Evolutionary conservation across 2,797 vertebrate genomes (phyloP), one percentile per base, ranked within the genome.

Genomic region (Discoglossus pictus): DNA sequence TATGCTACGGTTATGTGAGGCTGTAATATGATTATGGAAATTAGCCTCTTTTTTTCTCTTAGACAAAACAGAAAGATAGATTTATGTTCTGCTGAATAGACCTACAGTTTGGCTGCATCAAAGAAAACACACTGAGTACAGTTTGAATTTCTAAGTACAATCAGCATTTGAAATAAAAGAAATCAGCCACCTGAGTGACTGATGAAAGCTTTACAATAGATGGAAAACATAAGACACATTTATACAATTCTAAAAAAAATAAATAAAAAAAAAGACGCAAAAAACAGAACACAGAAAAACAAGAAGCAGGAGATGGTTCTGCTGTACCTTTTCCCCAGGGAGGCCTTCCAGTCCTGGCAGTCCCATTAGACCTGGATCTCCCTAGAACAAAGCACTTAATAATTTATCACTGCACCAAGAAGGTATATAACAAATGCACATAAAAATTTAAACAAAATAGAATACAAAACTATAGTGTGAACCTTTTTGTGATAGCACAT

Each of bases 301-400:
- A 38, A 53, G 18, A 47, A 46, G 3, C 61, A 55, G 25, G 2
- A 62, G 11, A 20, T 21, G 2, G 40, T 62, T 20, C 16, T n/a
- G 2, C 71, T 68, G 24, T 82, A 98, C 96, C 93, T 99, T 99
- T 80, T 92, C 80, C 65, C 97, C 97, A 48, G 93, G 92, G 72
- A 97, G 89, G 69, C 97, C 96, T 88, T 99, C 96, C 56, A 97
- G 84, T 69, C 96, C 97, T 31, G 96, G 95, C 78, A 99, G 84
- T 74, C 97, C 97, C 96, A 98, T 98, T 1, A 87, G 84, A 65
- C 97, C 97, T 7, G 91, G 86, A 58, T 98, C 96, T 44, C 96
- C 96, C 97, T 98, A 77, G 36, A 72, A 56, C 62, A 77, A 36
- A 65, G 23, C 47, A 46, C 18, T 39, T 47, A 51, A 47, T 7